Percentiles rank a stretch among this genome's conserved stretches.
Conservation (phyloP, 2,888 invertebrate genomes). For the Apocheima hispidaria region DNA sequence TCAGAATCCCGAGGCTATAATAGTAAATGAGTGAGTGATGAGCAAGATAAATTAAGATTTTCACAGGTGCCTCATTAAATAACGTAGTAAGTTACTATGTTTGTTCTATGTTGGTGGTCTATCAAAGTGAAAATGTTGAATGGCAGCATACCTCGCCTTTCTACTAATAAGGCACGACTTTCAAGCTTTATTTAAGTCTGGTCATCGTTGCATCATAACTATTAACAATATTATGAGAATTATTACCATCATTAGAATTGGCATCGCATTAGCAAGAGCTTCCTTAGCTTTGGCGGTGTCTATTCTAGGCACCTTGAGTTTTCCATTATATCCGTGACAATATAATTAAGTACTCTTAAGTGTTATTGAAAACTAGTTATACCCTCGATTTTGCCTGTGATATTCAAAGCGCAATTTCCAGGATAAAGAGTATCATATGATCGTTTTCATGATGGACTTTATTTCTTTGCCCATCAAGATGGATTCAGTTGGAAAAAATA, state of each 20-base stretch:
- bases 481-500: too few species aligned
- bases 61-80: too few species aligned
- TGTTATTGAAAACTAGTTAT: background rate
- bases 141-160: background rate
- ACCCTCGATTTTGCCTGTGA: too few species aligned
- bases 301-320: background rate
- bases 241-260: constrained; percentile 13
- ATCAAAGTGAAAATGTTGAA: background rate
- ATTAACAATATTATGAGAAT: constrained; percentile 4
- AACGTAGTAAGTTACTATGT: too few species aligned
- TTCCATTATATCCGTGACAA: background rate
- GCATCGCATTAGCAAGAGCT: constrained; percentile 13
- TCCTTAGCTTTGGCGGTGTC: constrained; percentile 17
- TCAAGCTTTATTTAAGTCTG: background rate
- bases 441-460: too few species aligned
- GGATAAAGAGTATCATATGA: too few species aligned
- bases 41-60: too few species aligned
- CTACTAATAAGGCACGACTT: too few species aligned
- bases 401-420: too few species aligned
- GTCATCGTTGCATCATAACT: constrained; percentile 1
- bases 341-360: background rate
- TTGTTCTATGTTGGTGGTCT: background rate
- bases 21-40: too few species aligned
- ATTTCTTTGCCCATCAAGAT: too few species aligned
- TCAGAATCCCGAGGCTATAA: too few species aligned